Base-by-base conservation (phyloP, 2,888 invertebrate species). In the Cryptosula pallasiana region DNA sequence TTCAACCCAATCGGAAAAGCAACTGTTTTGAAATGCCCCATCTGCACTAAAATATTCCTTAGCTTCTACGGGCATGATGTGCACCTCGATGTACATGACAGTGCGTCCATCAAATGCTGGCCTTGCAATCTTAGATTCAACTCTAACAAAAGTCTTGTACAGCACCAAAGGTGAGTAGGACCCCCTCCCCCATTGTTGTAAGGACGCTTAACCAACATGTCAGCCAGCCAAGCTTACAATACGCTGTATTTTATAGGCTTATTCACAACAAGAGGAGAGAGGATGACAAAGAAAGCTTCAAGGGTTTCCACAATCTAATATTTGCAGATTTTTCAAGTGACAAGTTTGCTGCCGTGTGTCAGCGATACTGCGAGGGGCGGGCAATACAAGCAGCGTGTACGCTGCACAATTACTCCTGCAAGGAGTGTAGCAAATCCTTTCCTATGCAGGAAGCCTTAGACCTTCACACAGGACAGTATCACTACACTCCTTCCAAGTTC, bases 91-190 rank as follows among this genome's bases (percentile, higher is more conserved):
- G 13, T 25, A 32, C 63, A 63, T 32, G 63, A 63, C 13, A 27
- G 63, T 13, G n/a, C 34, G 32, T 27, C 63, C 27, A 63, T 63
- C 63, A 63, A 63, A 32, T 63, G 63, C 63, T 63, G 63, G 63
- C 29, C 13, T 27, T 63, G 63, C 32, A 63, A 63, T n/a, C 63
- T 63, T 27, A 2, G 63, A 5, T 63, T 63, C 27, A 32, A 27
- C 63, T 63, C 63, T 2, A 63, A 63, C 63, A 63, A 63, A 32
- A 63, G 63, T n/a, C 63, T 63, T 27, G 32, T 63, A 29, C 63
- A 63, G 32, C 63, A 63, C 27, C 27, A 25, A 34, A 63, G 63
- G 63, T 63, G 3, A n/a, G n/a, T n/a, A n/a, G n/a, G n/a, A n/a
- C n/a, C 45, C 45, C 20, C 5, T 45, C 45, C 20, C 45, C 45